phyloP scores from a whole-genome alignment of 2,888 invertebrate genomes.

The Stenotaenia linearis region DNA sequence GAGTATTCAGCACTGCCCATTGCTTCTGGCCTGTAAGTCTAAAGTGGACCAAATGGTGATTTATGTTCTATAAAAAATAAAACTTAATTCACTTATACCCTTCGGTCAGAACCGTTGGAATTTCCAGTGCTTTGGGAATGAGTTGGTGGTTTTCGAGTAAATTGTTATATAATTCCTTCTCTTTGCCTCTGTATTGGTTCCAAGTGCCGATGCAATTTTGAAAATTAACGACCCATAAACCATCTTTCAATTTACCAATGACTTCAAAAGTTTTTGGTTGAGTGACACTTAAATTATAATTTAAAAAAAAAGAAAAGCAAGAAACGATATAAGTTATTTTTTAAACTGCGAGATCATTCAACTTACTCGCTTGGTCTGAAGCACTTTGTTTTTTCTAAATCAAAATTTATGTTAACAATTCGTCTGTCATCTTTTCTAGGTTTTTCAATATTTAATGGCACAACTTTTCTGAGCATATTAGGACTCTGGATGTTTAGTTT shows the following conservation, averaged over 20 bases:
- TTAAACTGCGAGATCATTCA: no score
- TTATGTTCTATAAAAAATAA: background rate
- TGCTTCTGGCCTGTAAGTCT: background rate
- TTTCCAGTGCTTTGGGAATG: background rate
- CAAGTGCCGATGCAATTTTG: background rate
- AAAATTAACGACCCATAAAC: background rate
- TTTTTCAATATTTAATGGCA: background rate
- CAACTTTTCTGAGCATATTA: background rate
- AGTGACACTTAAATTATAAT: no score
- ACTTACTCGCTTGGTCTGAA: no score
- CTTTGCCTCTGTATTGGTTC: conserved; percentile 13
- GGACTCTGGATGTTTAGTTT: background rate
- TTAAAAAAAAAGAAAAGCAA: no score
- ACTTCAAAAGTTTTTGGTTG: background rate
- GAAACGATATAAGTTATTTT: no score
- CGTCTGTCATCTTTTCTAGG: background rate
- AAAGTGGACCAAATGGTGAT: background rate
- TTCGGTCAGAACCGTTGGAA: background rate
- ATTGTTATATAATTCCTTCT: background rate
- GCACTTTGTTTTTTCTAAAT: background rate
- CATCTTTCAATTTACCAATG: background rate
- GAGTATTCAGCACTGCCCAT: background rate
- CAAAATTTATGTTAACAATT: background rate
- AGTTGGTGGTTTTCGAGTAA: background rate
- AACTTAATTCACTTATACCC: background rate